phyloP scores from a whole-genome alignment of 2,797 vertebrate genomes.

The Alcedo atthis region DNA sequence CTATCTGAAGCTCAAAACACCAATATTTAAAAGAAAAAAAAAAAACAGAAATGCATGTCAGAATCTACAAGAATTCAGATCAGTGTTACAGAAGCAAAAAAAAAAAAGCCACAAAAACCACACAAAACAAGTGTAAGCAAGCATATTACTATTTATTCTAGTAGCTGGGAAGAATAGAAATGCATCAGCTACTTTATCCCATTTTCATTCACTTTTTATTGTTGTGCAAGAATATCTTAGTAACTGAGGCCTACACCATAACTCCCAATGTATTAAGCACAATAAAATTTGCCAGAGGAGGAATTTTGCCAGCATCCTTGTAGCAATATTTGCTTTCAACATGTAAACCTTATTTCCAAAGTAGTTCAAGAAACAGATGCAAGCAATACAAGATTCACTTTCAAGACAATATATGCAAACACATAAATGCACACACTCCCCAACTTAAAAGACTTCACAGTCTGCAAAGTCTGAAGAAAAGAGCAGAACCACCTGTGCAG shows the following conservation, averaged over 20 bases:
- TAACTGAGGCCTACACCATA: constrained; percentile 12
- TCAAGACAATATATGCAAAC: neutral
- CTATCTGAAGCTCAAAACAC: neutral
- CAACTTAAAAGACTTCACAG: neutral
- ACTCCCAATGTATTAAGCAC: constrained; percentile 3
- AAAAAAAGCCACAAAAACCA: neutral
- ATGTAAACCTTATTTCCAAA: neutral
- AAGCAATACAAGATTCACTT: neutral
- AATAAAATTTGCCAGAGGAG: constrained; percentile 6
- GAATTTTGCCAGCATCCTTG: neutral
- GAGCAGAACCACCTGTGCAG: neutral
- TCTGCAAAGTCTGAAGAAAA: neutral
- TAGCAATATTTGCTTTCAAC: neutral
- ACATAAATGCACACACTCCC: neutral
- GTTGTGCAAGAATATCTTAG: constrained; percentile 26
- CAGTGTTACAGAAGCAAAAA: neutral
- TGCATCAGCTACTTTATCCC: neutral
- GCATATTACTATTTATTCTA: neutral
- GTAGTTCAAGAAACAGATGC: neutral
- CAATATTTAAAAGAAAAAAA: neutral
- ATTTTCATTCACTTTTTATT: constrained; percentile 18
- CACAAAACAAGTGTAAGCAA: neutral
- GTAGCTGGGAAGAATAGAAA: constrained; percentile 13
- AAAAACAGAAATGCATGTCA: neutral
- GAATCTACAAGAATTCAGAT: neutral